phyloP scores from a whole-genome alignment of 35 echinoderm and acorn worm species.

The Diadema setosum region DNA sequence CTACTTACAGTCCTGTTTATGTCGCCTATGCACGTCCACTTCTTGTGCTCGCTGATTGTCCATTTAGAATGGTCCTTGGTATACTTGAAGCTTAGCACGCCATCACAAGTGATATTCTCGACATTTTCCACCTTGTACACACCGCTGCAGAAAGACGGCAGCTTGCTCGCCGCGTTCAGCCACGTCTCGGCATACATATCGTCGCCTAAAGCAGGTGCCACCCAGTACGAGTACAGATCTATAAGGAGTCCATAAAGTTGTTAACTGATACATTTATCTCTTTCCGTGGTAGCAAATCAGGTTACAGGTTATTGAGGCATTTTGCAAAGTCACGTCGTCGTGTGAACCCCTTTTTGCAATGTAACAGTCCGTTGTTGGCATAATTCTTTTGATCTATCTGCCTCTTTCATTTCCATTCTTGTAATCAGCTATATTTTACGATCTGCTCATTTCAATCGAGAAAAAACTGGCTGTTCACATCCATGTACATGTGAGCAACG shows the following conservation, averaged over 20 bases:
- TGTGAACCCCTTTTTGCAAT: no score
- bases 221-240: not conserved
- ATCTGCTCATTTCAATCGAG: no score
- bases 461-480: constrained; percentile 5
- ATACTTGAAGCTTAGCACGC: not conserved
- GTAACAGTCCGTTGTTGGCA: no score
- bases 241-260: no score
- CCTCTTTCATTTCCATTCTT: no score
- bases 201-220: not conserved
- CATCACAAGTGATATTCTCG: not conserved
- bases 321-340: no score
- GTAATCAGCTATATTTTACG: no score
- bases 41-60: not conserved
- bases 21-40: constrained; percentile 15
- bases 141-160: not conserved
- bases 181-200: not conserved
- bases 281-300: no score
- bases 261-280: no score
- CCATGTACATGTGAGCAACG: constrained; percentile 46
- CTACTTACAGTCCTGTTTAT: constrained; percentile 4
- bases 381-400: no score
- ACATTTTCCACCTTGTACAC: not conserved
- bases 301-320: no score
- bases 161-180: not conserved
- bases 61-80: not conserved